Conservation (phyloP, 1,140 invertebrate genomes). For the Physella acuta region DNA sequence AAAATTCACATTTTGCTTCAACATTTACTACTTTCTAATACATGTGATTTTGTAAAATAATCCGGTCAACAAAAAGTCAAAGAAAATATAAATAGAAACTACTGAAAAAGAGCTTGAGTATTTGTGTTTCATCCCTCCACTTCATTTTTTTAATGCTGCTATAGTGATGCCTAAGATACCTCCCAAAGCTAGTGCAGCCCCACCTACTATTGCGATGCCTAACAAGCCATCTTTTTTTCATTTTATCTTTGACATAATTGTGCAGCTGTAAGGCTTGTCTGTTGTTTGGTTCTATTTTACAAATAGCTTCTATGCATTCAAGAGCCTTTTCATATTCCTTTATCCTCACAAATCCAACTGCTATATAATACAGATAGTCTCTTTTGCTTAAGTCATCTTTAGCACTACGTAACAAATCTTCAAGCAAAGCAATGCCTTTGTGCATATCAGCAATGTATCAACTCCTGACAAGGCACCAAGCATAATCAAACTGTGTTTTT, state of each 20-base stretch:
- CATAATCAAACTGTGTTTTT: slow-evolving; percentile 90
- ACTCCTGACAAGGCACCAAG: slow-evolving; percentile 88
- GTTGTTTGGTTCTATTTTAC: slow-evolving; percentile 88
- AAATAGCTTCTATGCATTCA: slow-evolving; percentile 78
- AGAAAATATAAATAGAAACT: too few relatives aligned
- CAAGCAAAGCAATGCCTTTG: slow-evolving; percentile 83
- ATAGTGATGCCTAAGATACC: slow-evolving; percentile 78
- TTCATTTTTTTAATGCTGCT: slow-evolving; percentile 76
- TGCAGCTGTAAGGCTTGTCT: slow-evolving; percentile 81
- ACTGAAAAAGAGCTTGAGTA: too few relatives aligned
- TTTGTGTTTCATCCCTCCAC: too few relatives aligned
- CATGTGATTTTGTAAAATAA: too few relatives aligned
- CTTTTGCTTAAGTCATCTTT: slow-evolving; percentile 73
- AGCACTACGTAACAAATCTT: slow-evolving; percentile 77
- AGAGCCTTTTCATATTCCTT: slow-evolving; percentile 81
- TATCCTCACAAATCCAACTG: slow-evolving; percentile 87
- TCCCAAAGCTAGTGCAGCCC: slow-evolving; percentile 74
- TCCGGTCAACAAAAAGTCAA: too few relatives aligned
- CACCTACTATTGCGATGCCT: slow-evolving; percentile 84
- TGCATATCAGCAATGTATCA: slow-evolving; percentile 84
- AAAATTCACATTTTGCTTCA: too few relatives aligned
- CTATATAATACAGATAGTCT: slow-evolving; percentile 93
- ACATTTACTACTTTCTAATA: too few relatives aligned
- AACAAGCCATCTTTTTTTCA: slow-evolving; percentile 86
- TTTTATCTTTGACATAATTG: slow-evolving; percentile 77